Base-by-base conservation (phyloP, 2,888 invertebrate genomes). In the Enchytraeus crypticus region DNA sequence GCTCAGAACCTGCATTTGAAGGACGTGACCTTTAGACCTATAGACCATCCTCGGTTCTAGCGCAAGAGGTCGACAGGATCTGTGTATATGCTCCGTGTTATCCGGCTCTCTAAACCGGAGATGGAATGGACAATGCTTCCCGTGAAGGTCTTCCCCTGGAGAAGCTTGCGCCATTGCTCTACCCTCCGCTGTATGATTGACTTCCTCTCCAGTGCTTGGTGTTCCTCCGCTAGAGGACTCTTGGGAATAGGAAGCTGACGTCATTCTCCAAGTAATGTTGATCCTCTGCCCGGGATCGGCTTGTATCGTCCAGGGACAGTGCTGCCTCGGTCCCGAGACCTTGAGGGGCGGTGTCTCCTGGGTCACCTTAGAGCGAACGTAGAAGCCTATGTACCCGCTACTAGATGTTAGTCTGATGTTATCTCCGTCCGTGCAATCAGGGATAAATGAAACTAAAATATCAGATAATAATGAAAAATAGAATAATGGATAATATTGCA, bases 221-320 rank as follows among this genome's bases (percentile, higher is more conserved):
- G 26, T 23, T 11, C 23, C 8, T 18, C 26, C 26, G 38, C 33
- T 34, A 26, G 21, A 30, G 21, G 54, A 53, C 5, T 29, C 11
- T 21, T 8, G 5, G 23, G 49, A 8, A 49, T 45, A 43, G 11
- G 55, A 53, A 3, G 60, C 46, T 2, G 53, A 49, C 23, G 51
- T 29, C 18, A 55, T 47, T 26, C 51, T 53, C 60, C 60, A 60
- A 11, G 60, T 60, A 32, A 60, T 33, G 18, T 60, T 60, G 32
- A 60, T 55, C 34, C 54, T 60, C 47, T 60, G 46, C 32, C 60
- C 60, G 29, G 51, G 38, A 54, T 46, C 45, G 45, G 54, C 60
- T 2, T 32, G 30, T 5, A 60, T 47, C 21, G 54, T 30, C 60
- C 60, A 60, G 5, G 60, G 47, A 47, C 60, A 60, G 30, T 33